Percentiles rank a stretch among this genome's conserved stretches.
Conservation (phyloP, 2,113 vertebrate species). For the Vicugna pacos region DNA sequence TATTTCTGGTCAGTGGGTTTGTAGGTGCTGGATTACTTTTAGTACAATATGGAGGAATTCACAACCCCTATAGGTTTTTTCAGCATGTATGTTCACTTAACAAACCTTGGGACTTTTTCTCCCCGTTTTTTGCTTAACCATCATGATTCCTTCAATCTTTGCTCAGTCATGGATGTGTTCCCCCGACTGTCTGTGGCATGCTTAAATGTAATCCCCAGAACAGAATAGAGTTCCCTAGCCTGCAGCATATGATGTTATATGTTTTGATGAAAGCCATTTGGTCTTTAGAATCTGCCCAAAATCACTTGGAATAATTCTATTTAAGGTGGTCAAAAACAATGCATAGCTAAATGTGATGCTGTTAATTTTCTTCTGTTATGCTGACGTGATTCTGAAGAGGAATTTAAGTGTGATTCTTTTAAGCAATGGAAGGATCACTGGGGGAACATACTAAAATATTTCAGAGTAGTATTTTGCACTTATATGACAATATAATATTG, state of each 20-base stretch:
- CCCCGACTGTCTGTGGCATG: background rate
- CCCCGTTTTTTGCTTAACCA: background rate
- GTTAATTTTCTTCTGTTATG: conserved; percentile 15
- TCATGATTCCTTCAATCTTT: background rate
- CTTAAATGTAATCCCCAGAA: background rate
- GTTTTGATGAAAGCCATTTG: background rate
- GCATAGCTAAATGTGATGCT: background rate
- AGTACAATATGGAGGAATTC: background rate
- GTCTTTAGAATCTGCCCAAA: background rate
- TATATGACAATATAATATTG: background rate
- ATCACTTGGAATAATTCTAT: background rate
- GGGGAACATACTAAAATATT: background rate
- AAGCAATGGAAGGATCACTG: background rate
- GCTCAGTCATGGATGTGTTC: background rate
- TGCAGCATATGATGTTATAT: no score
- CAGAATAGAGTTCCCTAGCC: no score
- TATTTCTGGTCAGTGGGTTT: background rate
- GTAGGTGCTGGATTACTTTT: background rate
- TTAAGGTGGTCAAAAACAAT: background rate
- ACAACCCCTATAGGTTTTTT: background rate
- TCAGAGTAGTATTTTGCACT: background rate
- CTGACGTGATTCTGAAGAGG: conserved; percentile 12
- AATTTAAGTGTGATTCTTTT: background rate
- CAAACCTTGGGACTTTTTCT: background rate
- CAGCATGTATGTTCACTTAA: background rate